Percentiles rank a stretch among this genome's conserved stretches.
These are phyloP conservation scores for Lithosia quadra DNA, from an alignment of 2,888 invertebrate species.

Conservation along the genomic window DNA sequence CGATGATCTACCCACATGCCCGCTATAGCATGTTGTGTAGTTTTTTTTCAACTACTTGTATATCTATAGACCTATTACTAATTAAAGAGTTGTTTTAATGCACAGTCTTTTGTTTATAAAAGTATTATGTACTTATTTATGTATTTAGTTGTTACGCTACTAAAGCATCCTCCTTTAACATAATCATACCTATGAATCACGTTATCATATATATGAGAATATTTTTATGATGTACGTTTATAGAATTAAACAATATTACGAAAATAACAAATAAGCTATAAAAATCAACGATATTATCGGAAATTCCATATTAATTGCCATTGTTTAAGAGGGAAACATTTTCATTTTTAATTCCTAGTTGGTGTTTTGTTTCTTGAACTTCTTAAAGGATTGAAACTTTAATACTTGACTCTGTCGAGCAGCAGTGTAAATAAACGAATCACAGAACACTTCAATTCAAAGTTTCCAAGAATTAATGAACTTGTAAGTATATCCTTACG, in stretches of 20 bases:
- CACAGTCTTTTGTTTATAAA: neutral
- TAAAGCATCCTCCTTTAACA: too few relatives aligned
- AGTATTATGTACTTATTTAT: too few relatives aligned
- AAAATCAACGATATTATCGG: too few relatives aligned
- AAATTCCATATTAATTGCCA: too few relatives aligned
- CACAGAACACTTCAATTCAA: slow-evolving; percentile 34
- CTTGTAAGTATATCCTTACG: slow-evolving; percentile 31
- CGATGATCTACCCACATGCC: slow-evolving; percentile 72
- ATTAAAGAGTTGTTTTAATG: slow-evolving; percentile 51
- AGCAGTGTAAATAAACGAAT: slow-evolving; percentile 32
- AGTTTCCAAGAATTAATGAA: slow-evolving; percentile 43
- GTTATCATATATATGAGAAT: neutral
- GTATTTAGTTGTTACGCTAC: too few relatives aligned
- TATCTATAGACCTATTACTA: slow-evolving; percentile 47
- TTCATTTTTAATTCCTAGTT: too few relatives aligned
- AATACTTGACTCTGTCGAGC: slow-evolving; percentile 20
- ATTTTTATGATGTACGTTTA: neutral
- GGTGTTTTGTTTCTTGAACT: slow-evolving; percentile 8
- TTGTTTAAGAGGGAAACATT: too few relatives aligned
- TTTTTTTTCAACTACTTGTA: slow-evolving; percentile 58
- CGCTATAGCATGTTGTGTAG: slow-evolving; percentile 51
- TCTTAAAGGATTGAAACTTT: slow-evolving; percentile 31
- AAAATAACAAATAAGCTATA: too few relatives aligned
- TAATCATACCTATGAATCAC: neutral
- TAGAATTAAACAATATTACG: neutral